Conservation (phyloP, 2,888 invertebrate genomes). For the Timema podura region DNA sequence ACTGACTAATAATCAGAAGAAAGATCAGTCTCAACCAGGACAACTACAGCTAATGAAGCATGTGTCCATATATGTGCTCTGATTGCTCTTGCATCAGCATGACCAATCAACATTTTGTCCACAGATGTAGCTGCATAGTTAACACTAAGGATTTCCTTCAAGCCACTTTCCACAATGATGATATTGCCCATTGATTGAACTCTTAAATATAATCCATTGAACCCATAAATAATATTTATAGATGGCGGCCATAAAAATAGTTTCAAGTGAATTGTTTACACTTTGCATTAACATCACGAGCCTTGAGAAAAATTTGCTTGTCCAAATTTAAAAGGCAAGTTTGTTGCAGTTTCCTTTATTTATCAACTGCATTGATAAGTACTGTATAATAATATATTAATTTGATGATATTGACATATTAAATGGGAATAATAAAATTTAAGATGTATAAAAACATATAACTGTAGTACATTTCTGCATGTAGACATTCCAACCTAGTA, state of each 20-base stretch:
- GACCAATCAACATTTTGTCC: conserved; percentile 2
- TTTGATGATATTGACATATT: not conserved
- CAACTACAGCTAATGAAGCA: too few relatives aligned
- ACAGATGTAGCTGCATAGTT: not conserved
- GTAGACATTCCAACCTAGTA: not conserved
- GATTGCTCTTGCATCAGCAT: not conserved
- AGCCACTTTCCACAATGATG: not conserved
- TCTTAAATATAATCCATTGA: not conserved
- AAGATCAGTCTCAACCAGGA: too few relatives aligned
- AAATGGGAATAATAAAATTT: conserved; percentile 1
- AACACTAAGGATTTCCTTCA: not conserved
- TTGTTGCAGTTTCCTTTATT: not conserved
- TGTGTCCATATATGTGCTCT: not conserved
- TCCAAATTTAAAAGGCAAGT: not conserved
- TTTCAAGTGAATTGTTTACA: not conserved
- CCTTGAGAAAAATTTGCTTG: not conserved
- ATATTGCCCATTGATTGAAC: too few relatives aligned
- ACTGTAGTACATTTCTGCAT: not conserved
- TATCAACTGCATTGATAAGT: not conserved
- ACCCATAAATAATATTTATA: not conserved
- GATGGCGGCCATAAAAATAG: not conserved
- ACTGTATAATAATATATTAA: not conserved
- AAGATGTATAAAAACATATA: not conserved
- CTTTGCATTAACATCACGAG: not conserved
- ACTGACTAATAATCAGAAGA: too few relatives aligned